Conservation (phyloP, 2,113 vertebrate genomes). For the Pedionomus torquatus region DNA sequence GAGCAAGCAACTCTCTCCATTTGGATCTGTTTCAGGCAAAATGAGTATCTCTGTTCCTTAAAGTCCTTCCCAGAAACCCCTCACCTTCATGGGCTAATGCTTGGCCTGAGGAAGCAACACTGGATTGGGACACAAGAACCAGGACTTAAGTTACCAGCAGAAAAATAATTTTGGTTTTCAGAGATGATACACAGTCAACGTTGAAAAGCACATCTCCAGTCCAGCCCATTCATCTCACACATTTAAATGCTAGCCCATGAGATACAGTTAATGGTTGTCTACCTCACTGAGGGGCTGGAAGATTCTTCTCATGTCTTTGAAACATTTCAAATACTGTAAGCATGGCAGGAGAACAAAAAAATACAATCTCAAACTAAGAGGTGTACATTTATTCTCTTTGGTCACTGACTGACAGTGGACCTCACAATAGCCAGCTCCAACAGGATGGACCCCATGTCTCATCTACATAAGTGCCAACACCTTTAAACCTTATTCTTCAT, state of each 20-base stretch:
- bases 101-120: background rate
- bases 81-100: fast-evolving
- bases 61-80: background rate
- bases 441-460: background rate
- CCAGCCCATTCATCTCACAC: background rate
- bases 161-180: background rate
- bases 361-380: background rate
- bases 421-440: background rate
- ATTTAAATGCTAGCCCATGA: background rate
- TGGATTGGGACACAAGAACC: background rate
- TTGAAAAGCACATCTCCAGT: background rate
- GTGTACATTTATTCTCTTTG: background rate
- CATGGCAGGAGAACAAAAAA: background rate
- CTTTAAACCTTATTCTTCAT: background rate
- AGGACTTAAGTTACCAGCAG: background rate
- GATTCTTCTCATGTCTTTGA: background rate
- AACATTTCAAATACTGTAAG: background rate
- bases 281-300: background rate
- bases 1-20: background rate
- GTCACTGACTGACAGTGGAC: background rate
- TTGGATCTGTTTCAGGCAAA: background rate
- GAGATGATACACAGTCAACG: background rate
- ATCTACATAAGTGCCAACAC: background rate
- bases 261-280: fast-evolving
- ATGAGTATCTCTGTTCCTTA: background rate